Base-by-base conservation (phyloP, 2,888 invertebrate species). In the Eupithecia abbreviata region DNA sequence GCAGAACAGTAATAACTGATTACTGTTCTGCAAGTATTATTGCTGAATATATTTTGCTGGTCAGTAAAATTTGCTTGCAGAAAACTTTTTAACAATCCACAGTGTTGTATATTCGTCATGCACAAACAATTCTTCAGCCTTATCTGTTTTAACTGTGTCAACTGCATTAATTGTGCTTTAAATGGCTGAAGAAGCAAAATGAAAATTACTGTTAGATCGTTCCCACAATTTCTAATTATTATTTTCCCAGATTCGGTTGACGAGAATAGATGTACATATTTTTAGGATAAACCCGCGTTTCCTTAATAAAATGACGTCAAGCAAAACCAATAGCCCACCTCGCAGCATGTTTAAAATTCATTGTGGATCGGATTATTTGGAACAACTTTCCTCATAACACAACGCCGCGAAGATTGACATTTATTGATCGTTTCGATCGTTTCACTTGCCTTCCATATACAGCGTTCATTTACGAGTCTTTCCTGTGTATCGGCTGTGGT, bases 291-390 rank as follows among this genome's bases (percentile, higher is more conserved):
- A 73, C 43, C 41, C 42, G 30, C 18, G 49, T 45, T 70, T 74
- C 73, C 77, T 66, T 68, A 30, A 55, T 74, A 71, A 71, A 76
- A 77, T 72, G 74, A 72, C 74, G 66, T 71, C 73, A 55, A 47
- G 51, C 62, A 30, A 62, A 30, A 62, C 62, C 62, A 3, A 30
- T 30, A 62, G 30, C 30, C 30, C 4, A 67, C 55, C 45, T 58
- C n/a, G 10, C 47, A 45, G 47, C 73, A 47, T 75, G 75, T 75
- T 78, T 72, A 74, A 51, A 72, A 76, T 78, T 76, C 72, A 72
- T 72, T 65, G 74, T 70, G 69, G 47, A 49, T 73, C 30, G 69
- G 12, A 69, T 49, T 72, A 75, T 75, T 73, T 68, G 71, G 75
- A 51, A 75, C 71, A 47, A 73, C 77, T 78, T 78, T 78, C 75